These are phyloP conservation scores for Sclerurus mexicanus DNA, from an alignment of 2,113 vertebrate species.

Conservation along the genomic window DNA sequence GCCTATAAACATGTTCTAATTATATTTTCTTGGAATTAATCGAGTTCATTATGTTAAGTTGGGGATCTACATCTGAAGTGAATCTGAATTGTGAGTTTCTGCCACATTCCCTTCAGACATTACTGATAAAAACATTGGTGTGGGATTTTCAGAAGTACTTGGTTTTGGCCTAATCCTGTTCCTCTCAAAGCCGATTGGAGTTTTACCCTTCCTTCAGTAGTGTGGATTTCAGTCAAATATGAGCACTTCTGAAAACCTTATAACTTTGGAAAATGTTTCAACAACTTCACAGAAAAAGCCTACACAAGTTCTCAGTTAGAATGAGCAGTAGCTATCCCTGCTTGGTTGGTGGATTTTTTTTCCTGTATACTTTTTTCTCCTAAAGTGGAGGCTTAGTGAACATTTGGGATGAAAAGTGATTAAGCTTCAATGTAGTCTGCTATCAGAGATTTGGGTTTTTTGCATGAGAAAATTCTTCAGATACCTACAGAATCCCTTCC, in stretches of 20 bases:
- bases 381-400: background rate
- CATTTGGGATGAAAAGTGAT: background rate
- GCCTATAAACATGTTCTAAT: constrained; percentile 58
- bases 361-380: background rate
- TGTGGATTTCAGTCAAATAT: background rate
- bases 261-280: background rate
- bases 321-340: background rate
- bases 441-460: background rate
- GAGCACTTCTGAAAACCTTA: background rate
- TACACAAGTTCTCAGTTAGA: background rate
- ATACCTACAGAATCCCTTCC: background rate
- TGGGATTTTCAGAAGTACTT: background rate
- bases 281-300: background rate
- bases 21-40: constrained; percentile 63
- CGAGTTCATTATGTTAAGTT: constrained; percentile 41
- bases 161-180: background rate
- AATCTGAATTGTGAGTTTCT: background rate
- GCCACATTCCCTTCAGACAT: constrained; percentile 6
- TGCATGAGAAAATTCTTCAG: background rate
- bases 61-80: constrained; percentile 41
- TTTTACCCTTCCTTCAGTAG: background rate
- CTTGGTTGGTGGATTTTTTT: background rate
- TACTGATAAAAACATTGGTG: background rate
- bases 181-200: background rate
- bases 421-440: background rate